Evolutionary conservation across 2,113 vertebrate species (phyloP), one percentile per base, ranked within the genome.

Genomic region (Motacilla tschutschensis): DNA sequence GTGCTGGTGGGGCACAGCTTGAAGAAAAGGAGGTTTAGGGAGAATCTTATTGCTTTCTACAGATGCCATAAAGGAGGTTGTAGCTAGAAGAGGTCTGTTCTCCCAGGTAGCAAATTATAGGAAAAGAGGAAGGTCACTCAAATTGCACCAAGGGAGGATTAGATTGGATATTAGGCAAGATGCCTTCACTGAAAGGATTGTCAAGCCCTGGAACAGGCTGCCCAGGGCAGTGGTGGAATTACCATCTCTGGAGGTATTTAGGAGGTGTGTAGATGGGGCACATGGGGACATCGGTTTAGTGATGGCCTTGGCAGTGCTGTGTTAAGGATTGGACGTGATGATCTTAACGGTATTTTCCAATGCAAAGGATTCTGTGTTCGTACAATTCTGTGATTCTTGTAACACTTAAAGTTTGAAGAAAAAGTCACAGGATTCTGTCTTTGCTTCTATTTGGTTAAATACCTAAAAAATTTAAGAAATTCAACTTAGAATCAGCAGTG

Each of bases 381-480:
- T 48, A 18, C 12, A 22, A 18, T 63, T 63, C 29, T 47, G 15
- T 82, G 13, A 41, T 20, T 74, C 14, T 5, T 26, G 2, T 4
- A 60, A 17, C 8, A 17, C 44, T 29, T 46, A 28, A 36, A n/a
- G 7, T 22, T 73, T 63, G 46, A 64, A 80, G 35, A 44, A 47
- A 25, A 74, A 40, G 16, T 19, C 0, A 0, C 14, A 70, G 4
- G 8, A 17, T 33, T 33, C 29, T 69, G 0, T 12, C 2, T 20
- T 66, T 70, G 36, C 12, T 67, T 48, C 22, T 33, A 0, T 43
- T 79, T 72, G 14, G 28, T 67, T 50, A 46, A 67, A 46, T 54
- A 54, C 11, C 43, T 44, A 0, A 10, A 10, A 0, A 1, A 1
- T 21, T 38, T 35, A 1, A 1, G 38, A 50, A 35, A 26, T 17